Conservation (phyloP, 2,797 vertebrate genomes). For the Halcyon smyrnensis region DNA sequence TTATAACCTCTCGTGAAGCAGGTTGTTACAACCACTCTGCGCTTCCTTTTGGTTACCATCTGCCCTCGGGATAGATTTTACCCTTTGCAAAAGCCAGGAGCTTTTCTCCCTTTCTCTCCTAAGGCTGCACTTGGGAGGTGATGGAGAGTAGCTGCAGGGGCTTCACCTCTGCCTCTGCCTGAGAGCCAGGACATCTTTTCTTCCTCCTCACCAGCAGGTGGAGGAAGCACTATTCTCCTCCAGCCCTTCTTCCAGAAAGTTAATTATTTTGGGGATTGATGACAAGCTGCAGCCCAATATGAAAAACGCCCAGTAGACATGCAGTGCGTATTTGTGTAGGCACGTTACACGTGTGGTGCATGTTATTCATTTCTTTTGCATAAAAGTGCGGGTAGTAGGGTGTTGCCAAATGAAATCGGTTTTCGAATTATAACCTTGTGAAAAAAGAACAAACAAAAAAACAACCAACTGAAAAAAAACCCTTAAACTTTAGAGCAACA, state of each 20-base stretch:
- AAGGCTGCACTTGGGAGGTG: background rate
- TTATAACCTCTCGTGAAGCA: background rate
- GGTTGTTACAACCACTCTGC: background rate
- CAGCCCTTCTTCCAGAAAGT: background rate
- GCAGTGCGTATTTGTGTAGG: background rate
- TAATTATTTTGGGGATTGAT: constrained; percentile 46
- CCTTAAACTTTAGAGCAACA: background rate
- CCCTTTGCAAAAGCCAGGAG: background rate
- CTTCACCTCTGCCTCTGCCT: background rate
- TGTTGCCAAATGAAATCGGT: background rate
- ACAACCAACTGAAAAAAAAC: background rate
- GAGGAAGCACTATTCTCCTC: constrained; percentile 66
- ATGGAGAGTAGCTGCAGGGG: background rate
- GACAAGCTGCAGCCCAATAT: constrained; percentile 37
- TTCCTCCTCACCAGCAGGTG: constrained; percentile 68
- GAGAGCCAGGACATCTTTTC: constrained; percentile 1
- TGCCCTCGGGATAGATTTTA: background rate
- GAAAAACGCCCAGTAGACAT: background rate
- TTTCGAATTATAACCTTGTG: background rate
- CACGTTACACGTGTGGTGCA: background rate
- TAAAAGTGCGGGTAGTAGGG: background rate
- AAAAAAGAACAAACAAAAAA: background rate
- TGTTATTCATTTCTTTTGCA: background rate
- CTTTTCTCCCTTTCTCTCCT: background rate
- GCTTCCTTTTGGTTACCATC: background rate